Evolutionary conservation across 2,797 vertebrate genomes (phyloP), one percentile per base, ranked within the genome.

Genomic region (Okamejei kenojei): DNA sequence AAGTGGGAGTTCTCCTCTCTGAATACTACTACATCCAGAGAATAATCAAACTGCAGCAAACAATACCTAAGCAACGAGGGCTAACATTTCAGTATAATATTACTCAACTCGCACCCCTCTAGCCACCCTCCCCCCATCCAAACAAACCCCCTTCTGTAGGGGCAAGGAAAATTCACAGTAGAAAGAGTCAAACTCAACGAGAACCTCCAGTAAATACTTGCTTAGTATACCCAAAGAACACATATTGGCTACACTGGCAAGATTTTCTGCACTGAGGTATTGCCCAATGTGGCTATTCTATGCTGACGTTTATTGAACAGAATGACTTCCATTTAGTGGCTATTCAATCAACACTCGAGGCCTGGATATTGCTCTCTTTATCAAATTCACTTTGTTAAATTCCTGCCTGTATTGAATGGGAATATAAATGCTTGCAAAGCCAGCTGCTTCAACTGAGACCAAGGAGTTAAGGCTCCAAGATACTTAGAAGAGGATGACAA

Each of bases 381-480:
- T 32, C 61, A 88, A 88, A 68, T 1, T 35, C 4, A n/a, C 7
- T 35, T 19, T 19, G 29, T n/a, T 88, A 68, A 65, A 88, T 65
- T 65, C 84, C n/a, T 11, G 32, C 21, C 68, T 68, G 23, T 32
- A 8, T n/a, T 86, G 82, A 88, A 88, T 19, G n/a, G 84, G 21
- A 68, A 88, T 88, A 88, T 86, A 86, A 86, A 63, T 86, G 45
- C 63, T 68, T 32, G 29, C 21, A 32, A 68, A 88, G 63, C 68
- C 61, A 88, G 7, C 10, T 65, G 61, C 84, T n/a, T 88, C 29
- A 35, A 32, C 84, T 68, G 61, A 21, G 21, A n/a, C 63, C 21
- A 63, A 15, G 61, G 58, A 65, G 84, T 88, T 88, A 68, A 88
- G 68, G 32, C 61, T 0, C 29, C 23, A 86, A 86, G 54, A 86